Evolutionary conservation across 1,140 invertebrate species (phyloP), one percentile per base, ranked within the genome.

Genomic region (Luehdorfia chinensis): DNA sequence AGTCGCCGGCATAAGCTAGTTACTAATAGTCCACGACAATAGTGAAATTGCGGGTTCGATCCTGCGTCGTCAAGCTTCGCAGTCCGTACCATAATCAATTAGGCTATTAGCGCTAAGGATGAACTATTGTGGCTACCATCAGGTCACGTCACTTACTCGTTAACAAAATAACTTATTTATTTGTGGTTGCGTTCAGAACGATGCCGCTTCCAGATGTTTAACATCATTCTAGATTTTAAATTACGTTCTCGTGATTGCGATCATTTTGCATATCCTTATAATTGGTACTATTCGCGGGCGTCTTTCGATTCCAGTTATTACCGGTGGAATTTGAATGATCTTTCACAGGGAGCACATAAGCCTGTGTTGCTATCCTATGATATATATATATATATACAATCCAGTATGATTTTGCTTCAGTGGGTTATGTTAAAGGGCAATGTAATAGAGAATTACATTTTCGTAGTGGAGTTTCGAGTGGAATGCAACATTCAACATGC

Each of bases 181-280:
- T n/a, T n/a, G n/a, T n/a, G n/a, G n/a, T n/a, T n/a, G n/a, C n/a
- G n/a, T n/a, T n/a, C n/a, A n/a, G n/a, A n/a, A n/a, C n/a, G n/a
- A n/a, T n/a, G n/a, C n/a, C n/a, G n/a, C n/a, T n/a, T n/a, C n/a
- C n/a, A n/a, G n/a, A n/a, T n/a, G n/a, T n/a, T n/a, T n/a, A n/a
- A n/a, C n/a, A 15, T 41, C 23, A 13, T 27, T 28, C 30, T 28
- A 36, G 36, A 59, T 58, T 65, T 65, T 62, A 62, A 62, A 67
- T 67, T 61, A 66, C 47, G 33, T 27, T 46, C 45, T 23, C 30
- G 44, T 57, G 52, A 65, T 63, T 67, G 55, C 61, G 30, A 63
- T 46, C 31, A 50, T 46, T 60, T 60, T 65, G 59, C 59, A 62
- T 57, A 62, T 58, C 45, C 33, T 50, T 61, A 46, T 65, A 71